Evolutionary conservation across 1,140 invertebrate species (phyloP).

Genomic region (Drosophila trapezifrons): DNA sequence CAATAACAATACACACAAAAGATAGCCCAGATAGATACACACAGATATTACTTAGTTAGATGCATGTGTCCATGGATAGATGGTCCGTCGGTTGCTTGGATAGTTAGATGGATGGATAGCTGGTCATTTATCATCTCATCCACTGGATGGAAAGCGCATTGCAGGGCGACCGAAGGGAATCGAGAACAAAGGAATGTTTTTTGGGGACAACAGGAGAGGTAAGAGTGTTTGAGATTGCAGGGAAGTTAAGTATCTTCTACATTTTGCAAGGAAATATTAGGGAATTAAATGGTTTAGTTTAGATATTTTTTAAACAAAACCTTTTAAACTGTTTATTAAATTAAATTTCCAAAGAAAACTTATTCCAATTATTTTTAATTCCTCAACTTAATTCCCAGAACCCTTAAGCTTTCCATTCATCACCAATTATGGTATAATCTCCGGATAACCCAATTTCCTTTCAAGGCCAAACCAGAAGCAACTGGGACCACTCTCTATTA

Average conservation of each 20-base stretch:
- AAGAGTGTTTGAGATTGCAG: slow-evolving; percentile 4
- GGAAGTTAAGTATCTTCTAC: background rate
- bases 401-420: background rate
- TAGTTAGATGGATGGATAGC: slow-evolving; percentile 43
- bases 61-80: slow-evolving; percentile 35
- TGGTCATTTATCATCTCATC: slow-evolving; percentile 69
- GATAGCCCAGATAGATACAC: slow-evolving; percentile 62
- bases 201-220: slow-evolving; percentile 13
- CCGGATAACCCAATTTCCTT: slow-evolving; percentile 33
- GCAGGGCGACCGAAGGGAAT: slow-evolving; percentile 19
- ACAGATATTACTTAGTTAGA: slow-evolving; percentile 50
- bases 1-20: slow-evolving; percentile 52
- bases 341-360: background rate
- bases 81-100: slow-evolving; percentile 6
- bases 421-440: slow-evolving; percentile 21
- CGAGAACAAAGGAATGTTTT: slow-evolving; percentile 15
- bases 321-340: no score
- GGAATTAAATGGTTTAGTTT: background rate
- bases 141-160: slow-evolving; percentile 47
- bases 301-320: background rate
- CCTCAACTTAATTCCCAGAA: background rate
- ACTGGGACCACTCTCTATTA: slow-evolving; percentile 38
- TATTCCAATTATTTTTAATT: background rate
- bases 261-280: background rate
- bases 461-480: slow-evolving; percentile 36